Evolutionary conservation across 2,888 invertebrate species (phyloP).

Genomic region (Nipponacmea schrenckii): DNA sequence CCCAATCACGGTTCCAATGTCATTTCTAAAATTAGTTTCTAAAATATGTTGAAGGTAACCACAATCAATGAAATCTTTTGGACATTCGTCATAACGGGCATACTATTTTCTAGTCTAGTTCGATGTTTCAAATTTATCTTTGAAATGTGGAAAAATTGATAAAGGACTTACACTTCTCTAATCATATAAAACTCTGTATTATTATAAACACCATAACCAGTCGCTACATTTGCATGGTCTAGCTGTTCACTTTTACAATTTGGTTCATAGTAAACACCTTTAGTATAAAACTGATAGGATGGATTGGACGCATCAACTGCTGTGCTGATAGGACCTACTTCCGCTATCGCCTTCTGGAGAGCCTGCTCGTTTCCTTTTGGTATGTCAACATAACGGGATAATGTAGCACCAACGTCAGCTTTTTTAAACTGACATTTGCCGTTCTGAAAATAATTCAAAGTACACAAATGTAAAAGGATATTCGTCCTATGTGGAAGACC

Average conservation of each 20-base stretch:
- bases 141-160: too few species aligned
- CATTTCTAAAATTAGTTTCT: too few species aligned
- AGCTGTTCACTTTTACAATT: not conserved
- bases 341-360: not conserved
- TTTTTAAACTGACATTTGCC: not conserved
- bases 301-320: not conserved
- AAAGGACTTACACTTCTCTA: not conserved
- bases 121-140: too few species aligned
- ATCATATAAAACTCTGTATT: not conserved
- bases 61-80: too few species aligned
- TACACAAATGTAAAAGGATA: not conserved
- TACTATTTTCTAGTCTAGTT: too few species aligned
- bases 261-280: constrained; percentile 2
- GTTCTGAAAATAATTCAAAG: not conserved
- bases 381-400: not conserved
- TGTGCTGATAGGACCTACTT: not conserved
- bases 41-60: too few species aligned
- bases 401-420: not conserved
- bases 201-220: not conserved
- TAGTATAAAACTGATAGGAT: not conserved
- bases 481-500: not conserved
- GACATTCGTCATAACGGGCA: too few species aligned
- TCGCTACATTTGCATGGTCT: not conserved
- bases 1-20: too few species aligned
- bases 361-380: not conserved